Percentiles rank a stretch among this genome's conserved stretches.
These are phyloP conservation scores for Protobothrops flavoviridis DNA, from an alignment of 2,113 vertebrate genomes.

Conservation along the genomic window DNA sequence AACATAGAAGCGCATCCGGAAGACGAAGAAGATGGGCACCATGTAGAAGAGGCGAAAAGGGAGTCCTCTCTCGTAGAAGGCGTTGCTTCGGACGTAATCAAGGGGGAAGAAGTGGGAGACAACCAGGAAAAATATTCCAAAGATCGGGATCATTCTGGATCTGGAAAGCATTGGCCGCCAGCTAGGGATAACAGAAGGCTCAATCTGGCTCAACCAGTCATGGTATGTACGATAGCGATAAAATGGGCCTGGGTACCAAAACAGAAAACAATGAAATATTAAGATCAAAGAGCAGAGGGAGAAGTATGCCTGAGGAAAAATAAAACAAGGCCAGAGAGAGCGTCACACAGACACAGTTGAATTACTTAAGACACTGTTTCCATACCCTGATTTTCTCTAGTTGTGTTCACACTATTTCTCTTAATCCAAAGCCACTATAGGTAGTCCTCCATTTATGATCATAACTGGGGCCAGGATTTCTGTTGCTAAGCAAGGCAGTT, in stretches of 20 bases:
- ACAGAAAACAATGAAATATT: neutral
- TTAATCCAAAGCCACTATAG: neutral
- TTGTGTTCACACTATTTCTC: neutral
- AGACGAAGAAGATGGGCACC: constrained; percentile 84
- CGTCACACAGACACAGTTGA: neutral
- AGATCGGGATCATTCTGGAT: constrained; percentile 78
- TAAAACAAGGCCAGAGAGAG: neutral
- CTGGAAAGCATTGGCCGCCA: constrained; percentile 76
- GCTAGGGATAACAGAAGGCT: constrained; percentile 73
- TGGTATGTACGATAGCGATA: constrained; percentile 84
- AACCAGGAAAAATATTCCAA: constrained; percentile 76
- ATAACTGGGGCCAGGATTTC: neutral
- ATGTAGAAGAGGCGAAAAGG: constrained; percentile 86
- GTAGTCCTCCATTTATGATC: neutral
- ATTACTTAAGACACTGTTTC: neutral
- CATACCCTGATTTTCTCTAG: neutral
- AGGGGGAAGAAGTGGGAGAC: constrained; percentile 80
- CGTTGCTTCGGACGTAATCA: constrained; percentile 76
- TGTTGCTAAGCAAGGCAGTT: neutral
- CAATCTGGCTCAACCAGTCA: constrained; percentile 84
- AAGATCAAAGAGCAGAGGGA: neutral
- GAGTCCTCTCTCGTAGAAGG: constrained; percentile 76
- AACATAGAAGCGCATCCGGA: constrained; percentile 90
- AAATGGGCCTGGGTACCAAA: constrained; percentile 78
- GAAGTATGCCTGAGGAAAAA: neutral